Conservation (phyloP, 2,888 invertebrate species). For the Cerceris ruficornis region DNA sequence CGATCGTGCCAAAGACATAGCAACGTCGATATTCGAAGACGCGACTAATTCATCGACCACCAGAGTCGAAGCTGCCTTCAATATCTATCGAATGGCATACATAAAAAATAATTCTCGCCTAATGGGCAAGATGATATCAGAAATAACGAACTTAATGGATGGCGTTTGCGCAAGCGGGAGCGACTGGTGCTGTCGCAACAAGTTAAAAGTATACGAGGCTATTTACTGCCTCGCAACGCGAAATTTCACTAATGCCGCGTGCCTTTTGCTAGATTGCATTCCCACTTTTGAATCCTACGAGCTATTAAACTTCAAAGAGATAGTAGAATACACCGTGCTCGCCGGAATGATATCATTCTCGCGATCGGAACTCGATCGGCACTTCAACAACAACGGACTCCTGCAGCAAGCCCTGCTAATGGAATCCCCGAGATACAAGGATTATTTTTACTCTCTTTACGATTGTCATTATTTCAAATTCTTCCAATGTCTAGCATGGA, state of each 20-base stretch:
- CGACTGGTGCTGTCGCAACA: constrained; percentile 89
- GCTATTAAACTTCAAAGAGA: constrained; percentile 86
- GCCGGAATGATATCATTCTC: constrained; percentile 80
- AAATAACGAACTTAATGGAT: constrained; percentile 48
- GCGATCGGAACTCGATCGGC: constrained; percentile 77
- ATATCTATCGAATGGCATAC: constrained; percentile 79
- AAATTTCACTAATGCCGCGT: constrained; percentile 86
- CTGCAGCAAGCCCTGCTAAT: constrained; percentile 88
- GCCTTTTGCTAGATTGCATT: constrained; percentile 86
- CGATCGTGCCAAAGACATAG: constrained; percentile 68
- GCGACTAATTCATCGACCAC: constrained; percentile 78
- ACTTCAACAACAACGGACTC: constrained; percentile 83
- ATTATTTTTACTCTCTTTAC: constrained; percentile 83
- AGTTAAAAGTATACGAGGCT: constrained; percentile 87
- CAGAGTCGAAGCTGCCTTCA: constrained; percentile 80
- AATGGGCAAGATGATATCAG: constrained; percentile 52
- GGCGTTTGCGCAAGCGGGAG: constrained; percentile 83
- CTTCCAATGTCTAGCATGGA: constrained; percentile 82
- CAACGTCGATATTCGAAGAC: constrained; percentile 73
- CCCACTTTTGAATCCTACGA: constrained; percentile 90
- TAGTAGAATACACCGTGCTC: constrained; percentile 81
- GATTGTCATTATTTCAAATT: constrained; percentile 88
- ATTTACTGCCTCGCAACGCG: constrained; percentile 87
- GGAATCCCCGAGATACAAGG: constrained; percentile 48
- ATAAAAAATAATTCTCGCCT: constrained; percentile 71